Evolutionary conservation across 1,140 invertebrate species (phyloP).

Genomic region (Lutraria rhynchaena): DNA sequence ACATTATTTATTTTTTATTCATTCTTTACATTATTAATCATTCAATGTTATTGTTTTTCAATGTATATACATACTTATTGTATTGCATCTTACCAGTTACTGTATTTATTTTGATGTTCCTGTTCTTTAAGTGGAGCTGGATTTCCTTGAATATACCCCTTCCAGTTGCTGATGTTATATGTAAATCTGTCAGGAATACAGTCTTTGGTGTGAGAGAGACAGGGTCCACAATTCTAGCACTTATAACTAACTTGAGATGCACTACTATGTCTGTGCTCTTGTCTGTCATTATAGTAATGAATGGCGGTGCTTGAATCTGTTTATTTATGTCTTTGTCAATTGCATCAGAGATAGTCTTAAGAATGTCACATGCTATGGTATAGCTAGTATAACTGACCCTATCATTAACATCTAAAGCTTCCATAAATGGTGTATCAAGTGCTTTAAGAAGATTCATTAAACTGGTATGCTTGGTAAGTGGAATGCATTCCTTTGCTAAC

Average conservation of each 20-base stretch:
- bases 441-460: slow-evolving; percentile 4
- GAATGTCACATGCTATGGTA: slow-evolving; percentile 15
- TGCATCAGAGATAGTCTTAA: slow-evolving; percentile 1
- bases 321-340: slow-evolving; percentile 17
- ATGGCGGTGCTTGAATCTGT: background rate
- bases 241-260: slow-evolving; percentile 43
- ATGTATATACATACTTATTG: too few species aligned
- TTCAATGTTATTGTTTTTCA: too few species aligned
- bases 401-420: background rate
- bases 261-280: slow-evolving; percentile 46
- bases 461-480: slow-evolving; percentile 4
- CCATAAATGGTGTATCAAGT: background rate
- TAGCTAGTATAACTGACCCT: slow-evolving; percentile 2
- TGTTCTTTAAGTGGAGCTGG: too few species aligned
- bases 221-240: slow-evolving; percentile 30
- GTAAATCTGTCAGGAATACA: slow-evolving; percentile 36
- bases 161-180: slow-evolving; percentile 16
- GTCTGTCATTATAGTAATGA: slow-evolving; percentile 30
- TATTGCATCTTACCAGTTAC: too few species aligned
- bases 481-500: slow-evolving; percentile 28
- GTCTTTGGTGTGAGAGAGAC: slow-evolving; percentile 27
- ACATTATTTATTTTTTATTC: too few species aligned
- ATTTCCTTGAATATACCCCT: slow-evolving; percentile 35
- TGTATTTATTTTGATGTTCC: too few species aligned
- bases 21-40: too few species aligned